Evolutionary conservation across 2,888 invertebrate species (phyloP), one percentile per base, ranked within the genome.

Genomic region (Meiosimyza platycephala): DNA sequence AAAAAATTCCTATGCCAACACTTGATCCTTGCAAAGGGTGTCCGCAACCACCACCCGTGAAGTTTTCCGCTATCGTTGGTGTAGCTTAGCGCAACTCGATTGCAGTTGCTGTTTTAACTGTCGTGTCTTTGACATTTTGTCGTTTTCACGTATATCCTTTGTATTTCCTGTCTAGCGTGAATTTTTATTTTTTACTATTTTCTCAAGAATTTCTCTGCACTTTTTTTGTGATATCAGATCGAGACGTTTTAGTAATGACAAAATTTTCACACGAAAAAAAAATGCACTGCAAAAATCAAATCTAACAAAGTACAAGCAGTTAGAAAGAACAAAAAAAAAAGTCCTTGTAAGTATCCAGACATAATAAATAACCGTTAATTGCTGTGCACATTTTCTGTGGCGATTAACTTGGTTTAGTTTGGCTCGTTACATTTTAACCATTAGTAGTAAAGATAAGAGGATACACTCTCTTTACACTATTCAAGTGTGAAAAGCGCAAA

Each of bases 281-380:
- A 28, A 28, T 28, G 2, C 28, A 28, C 28, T 4, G 28, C 28
- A 28, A 28, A 28, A 3, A 28, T 28, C 9, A 40, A 40, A 40
- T 40, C 40, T 40, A 40, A 40, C 3, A 40, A 40, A 40, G 1
- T 9, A 40, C 40, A 40, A 40, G 4, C 40, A 7, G 9, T 40
- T 9, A 40, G 9, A 40, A 40, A 40, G 40, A 9, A 40, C 40
- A 2, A 28, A 57, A n/a, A 33, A 60, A 59, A 28, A 59, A 60
- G 28, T 13, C 52, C 15, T 12, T 15, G 48, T 12, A 22, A 33
- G 40, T 28, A 22, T 71, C 76, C 79, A 83, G 83, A 83, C 81
- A 82, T 81, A 81, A 84, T 84, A 83, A 83, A 83, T 84, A 84
- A 84, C 82, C 76, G 82, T 83, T 83, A 83, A 83, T 84, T 83